These are phyloP conservation scores for Ranitomeya variabilis DNA, from an alignment of 2,113 vertebrate genomes.

Conservation along the genomic window DNA sequence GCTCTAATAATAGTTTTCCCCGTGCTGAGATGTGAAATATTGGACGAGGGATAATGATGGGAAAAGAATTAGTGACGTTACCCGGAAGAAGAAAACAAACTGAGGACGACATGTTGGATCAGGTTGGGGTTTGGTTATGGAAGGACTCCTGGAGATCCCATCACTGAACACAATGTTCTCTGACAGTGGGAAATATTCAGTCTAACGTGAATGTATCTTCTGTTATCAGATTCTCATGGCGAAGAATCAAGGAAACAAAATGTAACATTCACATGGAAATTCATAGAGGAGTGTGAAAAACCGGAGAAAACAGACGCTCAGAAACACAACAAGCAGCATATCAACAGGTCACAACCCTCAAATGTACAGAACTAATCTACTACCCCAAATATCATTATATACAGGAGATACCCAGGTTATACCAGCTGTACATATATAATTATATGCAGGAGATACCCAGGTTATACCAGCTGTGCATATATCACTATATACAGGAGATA, in stretches of 20 bases:
- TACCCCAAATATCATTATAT: too few species aligned
- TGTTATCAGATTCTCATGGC: background rate
- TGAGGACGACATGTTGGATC: background rate
- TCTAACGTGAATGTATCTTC: background rate
- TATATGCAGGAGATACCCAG: too few species aligned
- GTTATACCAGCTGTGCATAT: background rate
- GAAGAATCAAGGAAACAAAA: background rate
- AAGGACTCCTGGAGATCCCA: background rate
- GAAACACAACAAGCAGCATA: too few species aligned
- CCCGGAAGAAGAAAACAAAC: background rate
- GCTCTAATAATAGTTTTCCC: background rate
- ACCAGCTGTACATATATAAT: too few species aligned
- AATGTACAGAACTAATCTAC: too few species aligned
- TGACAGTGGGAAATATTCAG: background rate
- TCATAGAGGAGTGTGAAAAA: background rate
- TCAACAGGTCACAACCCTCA: too few species aligned
- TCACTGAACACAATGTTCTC: slow-evolving; percentile 1
- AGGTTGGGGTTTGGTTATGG: background rate
- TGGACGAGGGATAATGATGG: background rate
- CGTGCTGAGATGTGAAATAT: background rate
- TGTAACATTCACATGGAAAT: background rate
- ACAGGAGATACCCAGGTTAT: too few species aligned
- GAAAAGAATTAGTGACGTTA: background rate
- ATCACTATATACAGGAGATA: too few species aligned
- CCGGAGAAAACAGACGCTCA: too few species aligned